Base-by-base conservation (phyloP, 2,888 invertebrate species). In the Epistrophe grossulariae region DNA sequence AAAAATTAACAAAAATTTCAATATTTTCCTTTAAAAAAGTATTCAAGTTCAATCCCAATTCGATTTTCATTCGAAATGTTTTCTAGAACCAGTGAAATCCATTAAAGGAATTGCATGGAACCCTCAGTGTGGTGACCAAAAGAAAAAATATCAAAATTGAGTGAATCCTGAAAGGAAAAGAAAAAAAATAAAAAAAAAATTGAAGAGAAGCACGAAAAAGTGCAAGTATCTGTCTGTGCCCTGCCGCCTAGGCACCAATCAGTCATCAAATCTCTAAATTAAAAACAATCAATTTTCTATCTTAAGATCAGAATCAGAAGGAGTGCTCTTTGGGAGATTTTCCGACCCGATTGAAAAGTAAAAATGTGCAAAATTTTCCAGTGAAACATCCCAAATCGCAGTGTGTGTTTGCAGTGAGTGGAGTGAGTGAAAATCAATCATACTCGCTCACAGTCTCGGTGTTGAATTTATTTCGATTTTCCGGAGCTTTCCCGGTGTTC, bases 361-460 rank as follows among this genome's bases (percentile, higher is more conserved):
- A 87, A n/a, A 87, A 87, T 83, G 87, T 87, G 83, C 83, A 60
- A 79, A 87, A 79, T 72, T 83, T 76, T 68, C 68, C 60, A 79
- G 83, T 83, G 76, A 83, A 76, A 72, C 76, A 64, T 45, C 66
- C 68, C 45, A 31, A 64, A 45, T 45, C 45, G 11, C 19, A 66
- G 66, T 66, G 19, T 66, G 19, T 55, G 48, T 68, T 48, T 62
- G 68, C 24, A 38, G 40, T 31, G 50, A 62, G 84, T 71, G 74
- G 81, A 71, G 87, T 87, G 83, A 83, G 83, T 83, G 78, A 87
- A 87, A 87, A 87, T 87, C 87, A 85, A 85, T 85, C 85, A 55
- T 45, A 79, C 74, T 74, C 45, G 55, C 55, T 55, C 28, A n/a
- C 9, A 71, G 35, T 79, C 31, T 19, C 50, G 50, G 84, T 78